phyloP scores from a whole-genome alignment of 1,140 invertebrate genomes.

The Calycopis cecrops region DNA sequence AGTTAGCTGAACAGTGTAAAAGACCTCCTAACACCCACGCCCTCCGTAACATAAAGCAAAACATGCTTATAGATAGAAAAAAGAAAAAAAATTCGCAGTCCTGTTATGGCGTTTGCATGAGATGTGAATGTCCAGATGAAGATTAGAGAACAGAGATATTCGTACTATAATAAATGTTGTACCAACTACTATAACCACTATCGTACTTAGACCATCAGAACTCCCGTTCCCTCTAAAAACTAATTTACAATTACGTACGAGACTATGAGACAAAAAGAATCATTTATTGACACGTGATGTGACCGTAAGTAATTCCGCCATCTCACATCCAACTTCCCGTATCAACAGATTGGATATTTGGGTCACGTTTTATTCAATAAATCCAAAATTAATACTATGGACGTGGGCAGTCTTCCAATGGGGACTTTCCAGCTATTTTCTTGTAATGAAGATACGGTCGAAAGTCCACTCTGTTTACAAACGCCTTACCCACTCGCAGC shows the following conservation, averaged over 20 bases:
- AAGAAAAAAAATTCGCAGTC: too few species aligned
- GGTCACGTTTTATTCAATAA: slow-evolving; percentile 66
- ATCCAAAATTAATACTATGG: slow-evolving; percentile 59
- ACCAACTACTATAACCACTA: background rate
- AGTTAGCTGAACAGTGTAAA: too few species aligned
- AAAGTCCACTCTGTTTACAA: background rate
- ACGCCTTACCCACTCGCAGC: background rate
- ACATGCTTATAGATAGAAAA: too few species aligned
- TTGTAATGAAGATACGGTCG: slow-evolving; percentile 42
- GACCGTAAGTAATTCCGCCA: background rate
- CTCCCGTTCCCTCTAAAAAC: too few species aligned
- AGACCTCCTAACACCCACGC: too few species aligned
- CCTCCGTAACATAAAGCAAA: too few species aligned
- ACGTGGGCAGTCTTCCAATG: slow-evolving; percentile 37
- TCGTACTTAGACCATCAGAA: too few species aligned
- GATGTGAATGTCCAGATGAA: too few species aligned
- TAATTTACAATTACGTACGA: background rate
- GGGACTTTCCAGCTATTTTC: slow-evolving; percentile 38
- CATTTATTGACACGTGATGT: background rate
- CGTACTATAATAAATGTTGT: too few species aligned
- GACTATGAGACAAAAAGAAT: background rate
- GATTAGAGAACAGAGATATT: too few species aligned
- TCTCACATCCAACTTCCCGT: slow-evolving; percentile 10
- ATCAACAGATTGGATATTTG: slow-evolving; percentile 32
- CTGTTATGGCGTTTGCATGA: too few species aligned